These are phyloP conservation scores for Melinopterus prodromus DNA, from an alignment of 2,888 invertebrate genomes.

Conservation along the genomic window DNA sequence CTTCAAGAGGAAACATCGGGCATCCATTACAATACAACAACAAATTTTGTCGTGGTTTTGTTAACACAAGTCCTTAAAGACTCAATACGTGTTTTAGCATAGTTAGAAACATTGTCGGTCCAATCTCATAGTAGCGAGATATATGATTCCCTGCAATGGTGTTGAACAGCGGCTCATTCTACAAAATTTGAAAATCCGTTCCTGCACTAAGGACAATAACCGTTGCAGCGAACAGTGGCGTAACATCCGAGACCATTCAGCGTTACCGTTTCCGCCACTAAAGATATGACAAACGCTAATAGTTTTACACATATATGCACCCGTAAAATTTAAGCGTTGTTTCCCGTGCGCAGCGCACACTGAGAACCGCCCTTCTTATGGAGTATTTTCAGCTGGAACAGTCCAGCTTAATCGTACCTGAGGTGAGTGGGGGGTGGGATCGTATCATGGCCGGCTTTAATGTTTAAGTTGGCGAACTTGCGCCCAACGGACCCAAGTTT, in stretches of 20 bases:
- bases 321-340: background rate
- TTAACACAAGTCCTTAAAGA: too few species aligned
- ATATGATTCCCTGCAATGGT: background rate
- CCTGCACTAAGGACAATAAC: background rate
- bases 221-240: slow-evolving; percentile 4
- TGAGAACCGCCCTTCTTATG: background rate
- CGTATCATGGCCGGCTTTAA: background rate
- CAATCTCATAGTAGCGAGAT: background rate
- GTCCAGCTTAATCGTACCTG: slow-evolving; percentile 4
- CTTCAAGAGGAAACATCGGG: too few species aligned
- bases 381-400: background rate
- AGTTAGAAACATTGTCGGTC: background rate
- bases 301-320: slow-evolving; percentile 4
- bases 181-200: background rate
- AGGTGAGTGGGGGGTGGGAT: background rate
- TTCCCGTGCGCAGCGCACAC: background rate
- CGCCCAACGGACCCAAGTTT: background rate
- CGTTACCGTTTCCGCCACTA: background rate
- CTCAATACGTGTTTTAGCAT: too few species aligned
- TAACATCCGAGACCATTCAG: slow-evolving; percentile 4
- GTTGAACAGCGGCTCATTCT: background rate
- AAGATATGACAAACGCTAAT: slow-evolving; percentile 4
- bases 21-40: too few species aligned
- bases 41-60: too few species aligned
- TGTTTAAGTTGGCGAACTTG: background rate